Conservation (phyloP, 2,797 vertebrate genomes). For the Carapus acus region DNA sequence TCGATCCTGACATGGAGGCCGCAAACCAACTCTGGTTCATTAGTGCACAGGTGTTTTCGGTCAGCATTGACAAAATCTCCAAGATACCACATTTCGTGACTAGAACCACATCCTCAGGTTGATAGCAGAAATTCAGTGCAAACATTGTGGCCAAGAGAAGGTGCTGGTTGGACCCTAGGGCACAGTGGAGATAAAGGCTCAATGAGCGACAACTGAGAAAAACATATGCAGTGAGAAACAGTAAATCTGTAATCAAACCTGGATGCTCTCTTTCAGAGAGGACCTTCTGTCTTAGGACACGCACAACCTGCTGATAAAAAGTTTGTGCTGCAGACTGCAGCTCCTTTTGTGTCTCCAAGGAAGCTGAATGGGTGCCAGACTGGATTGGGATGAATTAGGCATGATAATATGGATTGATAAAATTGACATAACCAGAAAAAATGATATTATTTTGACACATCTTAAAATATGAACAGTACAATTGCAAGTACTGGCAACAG, state of each 20-base stretch:
- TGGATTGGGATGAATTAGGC: slow-evolving; percentile 38
- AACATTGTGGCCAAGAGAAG: slow-evolving; percentile 78
- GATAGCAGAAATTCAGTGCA: slow-evolving; percentile 76
- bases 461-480: too few relatives aligned
- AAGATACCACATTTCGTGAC: slow-evolving; percentile 73
- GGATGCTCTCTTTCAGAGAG: slow-evolving; percentile 65
- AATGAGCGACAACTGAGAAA: not conserved
- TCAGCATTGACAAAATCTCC: slow-evolving; percentile 73
- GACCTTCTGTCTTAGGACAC: slow-evolving; percentile 69
- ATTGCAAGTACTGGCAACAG: slow-evolving; percentile 4
- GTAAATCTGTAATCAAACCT: slow-evolving; percentile 50
- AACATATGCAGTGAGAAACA: not conserved
- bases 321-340: slow-evolving; percentile 73
- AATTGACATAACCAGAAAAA: too few relatives aligned
- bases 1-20: slow-evolving; percentile 65
- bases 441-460: too few relatives aligned
- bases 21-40: slow-evolving; percentile 77
- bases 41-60: slow-evolving; percentile 73
- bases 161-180: slow-evolving; percentile 74
- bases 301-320: slow-evolving; percentile 77
- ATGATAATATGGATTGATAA: too few relatives aligned
- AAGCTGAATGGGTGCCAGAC: slow-evolving; percentile 72
- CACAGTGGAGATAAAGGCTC: slow-evolving; percentile 3
- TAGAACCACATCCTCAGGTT: slow-evolving; percentile 74
- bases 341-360: slow-evolving; percentile 61